phyloP scores from a whole-genome alignment of 2,888 invertebrate species.

The Chymomyza amoena region DNA sequence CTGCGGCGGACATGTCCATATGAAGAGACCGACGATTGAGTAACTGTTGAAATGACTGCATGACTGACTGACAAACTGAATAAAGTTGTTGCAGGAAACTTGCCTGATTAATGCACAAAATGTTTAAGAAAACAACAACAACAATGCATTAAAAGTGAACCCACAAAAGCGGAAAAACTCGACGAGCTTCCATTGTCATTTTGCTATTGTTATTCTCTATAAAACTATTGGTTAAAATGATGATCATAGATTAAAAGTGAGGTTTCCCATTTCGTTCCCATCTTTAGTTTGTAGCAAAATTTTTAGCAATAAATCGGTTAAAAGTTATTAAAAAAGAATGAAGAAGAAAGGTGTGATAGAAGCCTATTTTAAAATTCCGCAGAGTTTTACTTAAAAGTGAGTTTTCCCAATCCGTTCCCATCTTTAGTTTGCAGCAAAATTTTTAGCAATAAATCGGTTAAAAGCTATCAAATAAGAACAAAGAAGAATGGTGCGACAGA shows the following conservation, averaged over 20 bases:
- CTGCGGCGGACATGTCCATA: constrained; percentile 15
- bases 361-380: no score
- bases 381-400: constrained; percentile 4
- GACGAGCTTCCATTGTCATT: background rate
- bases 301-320: no score
- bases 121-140: background rate
- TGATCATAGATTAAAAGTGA: background rate
- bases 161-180: constrained; percentile 10
- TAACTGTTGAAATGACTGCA: background rate
- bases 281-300: no score
- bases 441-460: no score
- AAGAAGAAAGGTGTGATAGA: no score
- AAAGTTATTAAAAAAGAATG: no score
- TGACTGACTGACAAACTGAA: background rate
- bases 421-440: no score
- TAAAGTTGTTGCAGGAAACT: background rate
- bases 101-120: constrained; percentile 30
- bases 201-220: background rate
- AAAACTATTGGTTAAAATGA: background rate
- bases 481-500: no score
- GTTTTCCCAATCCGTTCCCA: no score
- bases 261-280: no score
- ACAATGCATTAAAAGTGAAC: constrained; percentile 31
- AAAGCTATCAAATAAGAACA: no score
- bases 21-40: background rate